Conservation (phyloP, 2,888 invertebrate genomes). For the Pilophorus perplexus region DNA sequence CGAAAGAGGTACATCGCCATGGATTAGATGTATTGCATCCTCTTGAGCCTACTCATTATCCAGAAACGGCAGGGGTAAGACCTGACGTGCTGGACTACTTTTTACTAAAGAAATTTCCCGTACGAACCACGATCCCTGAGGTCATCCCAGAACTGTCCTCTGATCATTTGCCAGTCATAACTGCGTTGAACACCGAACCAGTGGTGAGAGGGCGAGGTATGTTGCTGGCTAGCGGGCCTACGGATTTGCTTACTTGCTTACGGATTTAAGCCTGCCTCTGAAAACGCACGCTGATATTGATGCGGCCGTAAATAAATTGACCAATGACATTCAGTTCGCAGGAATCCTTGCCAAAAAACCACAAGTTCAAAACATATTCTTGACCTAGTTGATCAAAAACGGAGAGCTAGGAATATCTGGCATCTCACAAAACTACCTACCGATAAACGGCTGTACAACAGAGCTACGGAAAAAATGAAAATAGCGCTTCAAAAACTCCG, state of each 20-base stretch:
- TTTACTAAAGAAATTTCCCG: not conserved
- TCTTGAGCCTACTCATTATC: conserved; percentile 17
- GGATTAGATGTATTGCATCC: conserved; percentile 4
- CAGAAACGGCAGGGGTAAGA: conserved; percentile 1
- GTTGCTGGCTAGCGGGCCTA: not conserved
- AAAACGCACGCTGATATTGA: conserved; percentile 16
- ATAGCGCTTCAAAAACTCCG: not conserved
- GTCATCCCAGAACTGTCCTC: conserved; percentile 26
- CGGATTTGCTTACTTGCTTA: not conserved
- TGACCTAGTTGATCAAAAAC: not conserved
- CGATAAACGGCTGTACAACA: not conserved
- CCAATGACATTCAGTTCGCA: conserved; percentile 7
- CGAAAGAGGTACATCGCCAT: not conserved
- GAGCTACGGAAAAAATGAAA: not conserved
- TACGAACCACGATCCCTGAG: not conserved
- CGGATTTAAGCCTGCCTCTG: not conserved
- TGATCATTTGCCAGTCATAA: conserved; percentile 6
- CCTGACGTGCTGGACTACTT: conserved; percentile 22
- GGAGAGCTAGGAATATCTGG: not conserved
- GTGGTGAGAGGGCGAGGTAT: not conserved
- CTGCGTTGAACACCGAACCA: not conserved
- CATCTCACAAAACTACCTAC: not conserved
- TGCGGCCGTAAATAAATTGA: not conserved
- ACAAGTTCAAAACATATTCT: not conserved
- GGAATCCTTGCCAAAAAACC: not conserved